phyloP scores from a whole-genome alignment of 2,888 invertebrate genomes.

The Protodeltote pygarga region DNA sequence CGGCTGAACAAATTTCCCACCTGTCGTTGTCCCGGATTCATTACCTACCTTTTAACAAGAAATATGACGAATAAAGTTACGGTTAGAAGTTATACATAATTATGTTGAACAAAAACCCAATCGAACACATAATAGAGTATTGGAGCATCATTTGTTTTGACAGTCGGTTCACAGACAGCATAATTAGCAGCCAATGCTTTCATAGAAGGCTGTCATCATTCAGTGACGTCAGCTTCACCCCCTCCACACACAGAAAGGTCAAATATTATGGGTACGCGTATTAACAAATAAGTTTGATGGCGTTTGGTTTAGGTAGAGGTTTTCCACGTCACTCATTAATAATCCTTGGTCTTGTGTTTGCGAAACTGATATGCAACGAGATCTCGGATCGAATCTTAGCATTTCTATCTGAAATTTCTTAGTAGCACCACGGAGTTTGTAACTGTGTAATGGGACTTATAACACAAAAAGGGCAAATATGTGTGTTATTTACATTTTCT shows the following conservation, averaged over 20 bases:
- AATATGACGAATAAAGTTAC: neutral
- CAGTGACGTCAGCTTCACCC: constrained; percentile 37
- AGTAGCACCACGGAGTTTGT: too few relatives aligned
- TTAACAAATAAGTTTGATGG: constrained; percentile 25
- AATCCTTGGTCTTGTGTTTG: too few relatives aligned
- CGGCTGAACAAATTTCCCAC: too few relatives aligned
- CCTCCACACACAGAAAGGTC: constrained; percentile 45
- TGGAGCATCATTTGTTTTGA: constrained; percentile 43
- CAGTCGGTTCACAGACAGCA: constrained; percentile 37
- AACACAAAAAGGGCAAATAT: too few relatives aligned
- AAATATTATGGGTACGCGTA: constrained; percentile 38
- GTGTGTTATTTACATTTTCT: too few relatives aligned
- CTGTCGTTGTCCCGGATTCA: too few relatives aligned
- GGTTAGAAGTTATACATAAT: neutral
- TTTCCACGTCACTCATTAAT: neutral
- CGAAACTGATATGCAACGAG: too few relatives aligned
- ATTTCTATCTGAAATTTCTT: too few relatives aligned
- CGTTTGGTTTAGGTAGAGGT: neutral
- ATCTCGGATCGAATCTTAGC: too few relatives aligned
- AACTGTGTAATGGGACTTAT: too few relatives aligned
- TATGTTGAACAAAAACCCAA: constrained; percentile 15
- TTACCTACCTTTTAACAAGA: too few relatives aligned
- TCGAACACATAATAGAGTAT: constrained; percentile 35
- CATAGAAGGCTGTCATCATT: constrained; percentile 49
- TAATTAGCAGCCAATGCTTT: constrained; percentile 46